These are phyloP conservation scores for Incurvaria masculella DNA, from an alignment of 2,888 invertebrate genomes.

Conservation along the genomic window DNA sequence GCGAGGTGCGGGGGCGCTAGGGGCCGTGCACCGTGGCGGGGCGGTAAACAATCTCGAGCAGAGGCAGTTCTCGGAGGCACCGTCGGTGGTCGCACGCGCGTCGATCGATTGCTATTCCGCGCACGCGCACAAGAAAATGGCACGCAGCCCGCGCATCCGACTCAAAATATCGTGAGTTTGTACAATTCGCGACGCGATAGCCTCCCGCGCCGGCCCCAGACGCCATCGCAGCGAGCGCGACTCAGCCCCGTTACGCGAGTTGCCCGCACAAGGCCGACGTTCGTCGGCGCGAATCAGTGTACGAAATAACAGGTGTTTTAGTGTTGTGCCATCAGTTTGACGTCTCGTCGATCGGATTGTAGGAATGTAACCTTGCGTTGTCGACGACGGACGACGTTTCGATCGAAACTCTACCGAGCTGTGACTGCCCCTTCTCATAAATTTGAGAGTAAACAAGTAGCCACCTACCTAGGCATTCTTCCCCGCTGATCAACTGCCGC, in stretches of 20 bases:
- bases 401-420: not conserved
- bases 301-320: not conserved
- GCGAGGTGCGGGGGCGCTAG: not conserved
- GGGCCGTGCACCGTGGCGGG: not conserved
- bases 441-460: not conserved
- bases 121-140: not conserved
- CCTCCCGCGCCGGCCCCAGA: not conserved
- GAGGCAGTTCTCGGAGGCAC: slow-evolving; percentile 45
- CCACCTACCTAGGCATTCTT: not conserved
- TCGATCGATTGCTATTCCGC: not conserved
- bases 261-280: too few species aligned
- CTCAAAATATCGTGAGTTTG: not conserved
- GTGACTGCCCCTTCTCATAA: not conserved
- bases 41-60: slow-evolving; percentile 43
- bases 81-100: slow-evolving; percentile 32
- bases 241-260: not conserved
- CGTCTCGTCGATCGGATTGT: not conserved
- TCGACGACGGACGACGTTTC: too few species aligned
- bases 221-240: not conserved
- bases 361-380: too few species aligned
- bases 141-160: not conserved
- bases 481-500: not conserved
- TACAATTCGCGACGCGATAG: too few species aligned
- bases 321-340: not conserved
- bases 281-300: not conserved